phyloP scores from a whole-genome alignment of 2,113 vertebrate genomes.

The Silurus asotus region DNA sequence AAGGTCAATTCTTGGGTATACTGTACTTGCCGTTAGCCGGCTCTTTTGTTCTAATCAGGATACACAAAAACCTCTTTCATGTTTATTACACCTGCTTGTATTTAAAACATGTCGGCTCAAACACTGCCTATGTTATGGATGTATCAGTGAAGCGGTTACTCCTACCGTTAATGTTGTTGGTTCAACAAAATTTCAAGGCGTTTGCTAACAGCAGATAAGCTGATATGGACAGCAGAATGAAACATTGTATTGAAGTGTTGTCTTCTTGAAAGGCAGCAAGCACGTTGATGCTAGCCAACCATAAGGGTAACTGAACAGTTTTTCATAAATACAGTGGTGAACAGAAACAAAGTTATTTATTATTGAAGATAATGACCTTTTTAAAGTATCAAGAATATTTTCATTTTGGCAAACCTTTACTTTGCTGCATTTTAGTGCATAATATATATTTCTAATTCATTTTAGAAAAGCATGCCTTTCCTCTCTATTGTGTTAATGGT shows the following conservation, averaged over 20 bases:
- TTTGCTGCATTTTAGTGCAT: no score
- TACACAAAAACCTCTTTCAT: not conserved
- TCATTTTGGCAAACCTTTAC: no score
- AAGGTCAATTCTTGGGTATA: not conserved
- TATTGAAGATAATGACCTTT: no score
- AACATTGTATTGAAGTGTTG: constrained; percentile 32
- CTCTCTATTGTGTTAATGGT: no score
- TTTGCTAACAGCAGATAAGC: constrained; percentile 16
- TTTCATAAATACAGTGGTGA: no score
- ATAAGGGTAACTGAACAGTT: not conserved
- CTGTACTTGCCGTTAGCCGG: not conserved
- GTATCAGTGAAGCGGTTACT: constrained; percentile 20
- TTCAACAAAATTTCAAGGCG: constrained; percentile 22
- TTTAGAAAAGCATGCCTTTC: no score
- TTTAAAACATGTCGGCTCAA: not conserved
- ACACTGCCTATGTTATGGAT: not conserved
- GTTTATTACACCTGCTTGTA: constrained; percentile 18
- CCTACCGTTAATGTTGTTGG: constrained; percentile 16
- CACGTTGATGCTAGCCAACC: not conserved
- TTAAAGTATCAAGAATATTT: no score
- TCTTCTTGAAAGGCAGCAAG: not conserved
- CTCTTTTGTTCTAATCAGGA: constrained; percentile 1
- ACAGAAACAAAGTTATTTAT: no score
- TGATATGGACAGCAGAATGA: constrained; percentile 25
- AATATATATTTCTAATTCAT: no score